Conservation (phyloP, 2,888 invertebrate genomes). For the Caenorhabditis plicata region DNA sequence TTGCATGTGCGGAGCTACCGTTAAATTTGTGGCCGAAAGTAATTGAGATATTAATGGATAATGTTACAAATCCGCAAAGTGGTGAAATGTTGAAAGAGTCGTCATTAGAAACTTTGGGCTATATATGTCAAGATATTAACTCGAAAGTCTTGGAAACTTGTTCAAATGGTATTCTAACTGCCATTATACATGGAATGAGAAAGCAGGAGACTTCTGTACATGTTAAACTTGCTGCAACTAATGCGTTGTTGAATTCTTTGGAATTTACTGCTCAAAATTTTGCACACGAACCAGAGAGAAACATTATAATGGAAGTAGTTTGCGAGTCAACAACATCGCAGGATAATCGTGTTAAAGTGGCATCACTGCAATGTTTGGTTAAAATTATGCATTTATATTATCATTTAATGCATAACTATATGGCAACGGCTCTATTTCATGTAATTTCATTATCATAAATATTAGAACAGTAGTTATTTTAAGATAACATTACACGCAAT, state of each 20-base stretch:
- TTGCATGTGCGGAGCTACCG: conserved; percentile 93
- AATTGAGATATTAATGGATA: conserved; percentile 82
- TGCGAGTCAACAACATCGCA: conserved; percentile 95
- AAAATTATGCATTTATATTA: conserved; percentile 98
- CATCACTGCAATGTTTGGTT: conserved; percentile 94
- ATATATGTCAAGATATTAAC: conserved; percentile 94
- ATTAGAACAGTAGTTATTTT: conserved; percentile 19
- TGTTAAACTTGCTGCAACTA: conserved; percentile 92
- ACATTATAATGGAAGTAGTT: conserved; percentile 99
- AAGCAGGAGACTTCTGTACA: conserved; percentile 81
- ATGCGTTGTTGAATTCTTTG: conserved; percentile 90
- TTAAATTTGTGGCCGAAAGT: conserved; percentile 82
- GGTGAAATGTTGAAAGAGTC: conserved; percentile 94
- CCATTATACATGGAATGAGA: conserved; percentile 98
- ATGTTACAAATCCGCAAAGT: conserved; percentile 77
- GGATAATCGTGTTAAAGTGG: conserved; percentile 85
- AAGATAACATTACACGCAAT: conserved; percentile 95
- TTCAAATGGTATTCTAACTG: conserved; percentile 93
- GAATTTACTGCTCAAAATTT: conserved; percentile 99
- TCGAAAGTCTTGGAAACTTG: conserved; percentile 78
- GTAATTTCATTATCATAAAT: conserved; percentile 66
- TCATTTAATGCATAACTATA: conserved; percentile 97
- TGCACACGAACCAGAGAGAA: conserved; percentile 92
- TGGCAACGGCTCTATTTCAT: conserved; percentile 95
- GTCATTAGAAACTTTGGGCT: conserved; percentile 94